These are phyloP conservation scores for Rhinichthys klamathensis DNA, from an alignment of 2,113 vertebrate species.

Conservation along the genomic window DNA sequence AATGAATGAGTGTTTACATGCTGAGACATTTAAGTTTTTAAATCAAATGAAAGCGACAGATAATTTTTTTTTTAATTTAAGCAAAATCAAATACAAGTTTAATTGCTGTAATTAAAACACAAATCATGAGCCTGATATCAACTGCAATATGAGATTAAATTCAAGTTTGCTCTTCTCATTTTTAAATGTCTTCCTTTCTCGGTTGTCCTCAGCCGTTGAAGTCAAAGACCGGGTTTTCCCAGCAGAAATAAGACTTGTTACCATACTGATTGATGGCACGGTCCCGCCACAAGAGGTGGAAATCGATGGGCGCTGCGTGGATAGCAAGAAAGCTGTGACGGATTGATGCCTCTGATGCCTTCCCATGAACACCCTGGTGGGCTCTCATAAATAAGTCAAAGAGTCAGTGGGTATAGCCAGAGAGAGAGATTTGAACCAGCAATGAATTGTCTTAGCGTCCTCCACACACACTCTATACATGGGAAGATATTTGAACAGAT, in stretches of 20 bases:
- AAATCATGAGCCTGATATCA: background rate
- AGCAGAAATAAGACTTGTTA: constrained; percentile 81
- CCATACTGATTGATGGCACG: constrained; percentile 75
- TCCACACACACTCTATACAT: background rate
- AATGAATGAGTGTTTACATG: background rate
- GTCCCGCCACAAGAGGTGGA: constrained; percentile 68
- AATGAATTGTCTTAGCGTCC: constrained; percentile 12
- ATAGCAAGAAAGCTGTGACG: constrained; percentile 63
- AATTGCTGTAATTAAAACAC: background rate
- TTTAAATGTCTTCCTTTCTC: background rate
- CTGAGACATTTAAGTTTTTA: background rate
- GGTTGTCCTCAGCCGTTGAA: constrained; percentile 46
- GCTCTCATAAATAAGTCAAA: constrained; percentile 71
- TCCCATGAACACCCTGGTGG: constrained; percentile 66
- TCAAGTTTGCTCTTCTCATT: background rate
- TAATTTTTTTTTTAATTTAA: background rate
- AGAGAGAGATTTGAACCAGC: constrained; percentile 21
- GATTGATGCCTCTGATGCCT: constrained; percentile 63
- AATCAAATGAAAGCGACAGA: background rate
- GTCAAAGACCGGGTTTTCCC: constrained; percentile 63
- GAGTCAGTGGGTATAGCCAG: constrained; percentile 56
- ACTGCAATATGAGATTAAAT: background rate
- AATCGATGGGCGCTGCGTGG: constrained; percentile 73
- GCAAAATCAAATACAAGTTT: background rate
- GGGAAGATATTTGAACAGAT: background rate